A percentile compares a stretch with the other conserved stretches of the same genome.
Evolutionary conservation across 53 echinoderm and acorn worm genomes (phyloP).

Genomic region (Crossaster papposus): DNA sequence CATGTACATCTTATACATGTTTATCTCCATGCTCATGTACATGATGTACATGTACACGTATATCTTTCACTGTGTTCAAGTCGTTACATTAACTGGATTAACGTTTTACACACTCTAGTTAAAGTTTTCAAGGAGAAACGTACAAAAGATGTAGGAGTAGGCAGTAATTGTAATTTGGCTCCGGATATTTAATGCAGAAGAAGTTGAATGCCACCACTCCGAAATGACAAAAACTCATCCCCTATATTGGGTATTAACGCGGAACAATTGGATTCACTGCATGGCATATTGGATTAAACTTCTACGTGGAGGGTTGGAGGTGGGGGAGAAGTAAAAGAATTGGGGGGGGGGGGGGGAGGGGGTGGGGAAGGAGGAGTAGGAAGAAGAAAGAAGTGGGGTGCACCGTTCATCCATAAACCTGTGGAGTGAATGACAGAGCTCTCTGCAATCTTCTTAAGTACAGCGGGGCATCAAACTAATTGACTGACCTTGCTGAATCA

Average conservation of each 20-base stretch:
- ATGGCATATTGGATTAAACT: constrained; percentile 22
- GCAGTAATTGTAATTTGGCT: neutral
- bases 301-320: neutral
- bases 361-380: neutral
- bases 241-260: constrained; percentile 25
- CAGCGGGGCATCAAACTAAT: constrained; percentile 8
- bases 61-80: neutral
- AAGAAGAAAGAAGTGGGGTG: neutral
- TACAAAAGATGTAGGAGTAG: neutral
- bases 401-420: constrained; percentile 1
- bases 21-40: too few species aligned
- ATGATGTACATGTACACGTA: neutral
- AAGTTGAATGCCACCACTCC: neutral
- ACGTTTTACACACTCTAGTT: neutral
- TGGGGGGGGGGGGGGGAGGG: neutral
- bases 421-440: constrained; percentile 17
- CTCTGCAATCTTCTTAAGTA: constrained; percentile 40
- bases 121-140: neutral
- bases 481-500: constrained; percentile 47
- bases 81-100: neutral
- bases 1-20: too few species aligned
- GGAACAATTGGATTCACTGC: constrained; percentile 31
- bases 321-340: neutral
- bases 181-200: neutral
- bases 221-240: constrained; percentile 4